Percentiles rank a stretch among this genome's conserved stretches.
Conservation (phyloP, 1,140 invertebrate genomes). For the Drosophila nebulosa region DNA sequence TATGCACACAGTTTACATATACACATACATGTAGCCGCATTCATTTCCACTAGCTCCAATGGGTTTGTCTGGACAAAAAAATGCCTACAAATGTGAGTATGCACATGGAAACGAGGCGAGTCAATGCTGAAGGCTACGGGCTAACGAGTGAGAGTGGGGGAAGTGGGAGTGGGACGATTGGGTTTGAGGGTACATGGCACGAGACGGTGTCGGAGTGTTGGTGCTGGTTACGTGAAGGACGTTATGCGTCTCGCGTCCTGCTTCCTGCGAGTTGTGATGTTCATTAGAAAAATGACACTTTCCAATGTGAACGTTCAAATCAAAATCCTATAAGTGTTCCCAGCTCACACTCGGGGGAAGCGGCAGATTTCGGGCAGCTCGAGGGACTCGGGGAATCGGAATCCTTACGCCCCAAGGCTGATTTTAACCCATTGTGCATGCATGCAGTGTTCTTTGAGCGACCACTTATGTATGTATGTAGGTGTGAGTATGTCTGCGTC, state of each 20-base stretch:
- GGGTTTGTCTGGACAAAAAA: not conserved
- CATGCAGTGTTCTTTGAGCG: constrained; percentile 1
- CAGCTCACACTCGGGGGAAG: not conserved
- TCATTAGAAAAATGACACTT: not conserved
- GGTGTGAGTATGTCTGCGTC: constrained; percentile 15
- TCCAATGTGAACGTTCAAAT: not conserved
- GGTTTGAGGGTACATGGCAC: not conserved
- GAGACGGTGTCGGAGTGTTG: not conserved
- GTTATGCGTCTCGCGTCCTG: too few species aligned
- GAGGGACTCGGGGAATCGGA: not conserved
- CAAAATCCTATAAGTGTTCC: not conserved
- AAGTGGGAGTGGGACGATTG: not conserved
- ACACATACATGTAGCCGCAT: constrained; percentile 4
- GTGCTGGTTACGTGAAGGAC: not conserved
- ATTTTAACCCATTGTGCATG: constrained; percentile 16
- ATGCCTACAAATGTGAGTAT: not conserved
- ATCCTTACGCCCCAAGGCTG: not conserved
- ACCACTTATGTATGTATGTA: constrained; percentile 18
- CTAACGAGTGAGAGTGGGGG: not conserved
- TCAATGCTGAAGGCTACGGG: constrained; percentile 1
- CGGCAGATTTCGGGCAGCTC: not conserved
- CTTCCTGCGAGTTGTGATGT: not conserved
- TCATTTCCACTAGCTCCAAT: not conserved
- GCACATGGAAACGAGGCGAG: constrained; percentile 13
- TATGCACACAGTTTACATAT: not conserved